phyloP scores from a whole-genome alignment of 1,140 invertebrate species.

The Drosophila chauvacae region DNA sequence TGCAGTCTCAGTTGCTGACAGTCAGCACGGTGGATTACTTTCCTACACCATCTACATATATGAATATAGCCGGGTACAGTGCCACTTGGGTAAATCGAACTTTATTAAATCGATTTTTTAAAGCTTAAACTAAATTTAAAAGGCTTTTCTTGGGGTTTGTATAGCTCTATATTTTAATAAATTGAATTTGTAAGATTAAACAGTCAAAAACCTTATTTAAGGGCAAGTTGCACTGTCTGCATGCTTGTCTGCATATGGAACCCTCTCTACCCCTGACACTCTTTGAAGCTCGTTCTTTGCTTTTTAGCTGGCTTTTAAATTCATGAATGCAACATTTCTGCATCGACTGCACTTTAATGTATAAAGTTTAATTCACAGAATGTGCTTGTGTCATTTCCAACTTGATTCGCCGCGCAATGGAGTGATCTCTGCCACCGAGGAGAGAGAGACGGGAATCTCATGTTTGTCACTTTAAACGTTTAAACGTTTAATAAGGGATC shows the following conservation, averaged over 20 bases:
- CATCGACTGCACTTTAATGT: constrained; percentile 62
- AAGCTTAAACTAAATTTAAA: background rate
- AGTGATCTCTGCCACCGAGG: constrained; percentile 22
- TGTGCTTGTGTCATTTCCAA: constrained; percentile 44
- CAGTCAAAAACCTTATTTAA: background rate
- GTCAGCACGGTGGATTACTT: constrained; percentile 53
- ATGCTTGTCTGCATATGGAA: constrained; percentile 31
- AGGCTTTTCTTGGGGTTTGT: too few relatives aligned
- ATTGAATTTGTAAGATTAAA: too few relatives aligned
- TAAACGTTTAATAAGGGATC: constrained; percentile 75
- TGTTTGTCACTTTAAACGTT: constrained; percentile 74
- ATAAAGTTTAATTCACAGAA: constrained; percentile 77
- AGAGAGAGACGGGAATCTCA: constrained; percentile 28
- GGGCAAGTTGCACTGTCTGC: background rate
- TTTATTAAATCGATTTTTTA: too few relatives aligned
- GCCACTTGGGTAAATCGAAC: background rate
- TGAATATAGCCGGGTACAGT: constrained; percentile 61
- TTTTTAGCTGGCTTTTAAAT: constrained; percentile 57
- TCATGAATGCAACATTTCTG: constrained; percentile 71
- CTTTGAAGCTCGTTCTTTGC: constrained; percentile 25
- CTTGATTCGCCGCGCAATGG: constrained; percentile 33
- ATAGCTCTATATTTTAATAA: background rate
- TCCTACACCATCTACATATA: constrained; percentile 53
- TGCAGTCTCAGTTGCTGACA: constrained; percentile 62
- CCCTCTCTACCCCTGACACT: constrained; percentile 41